These are phyloP conservation scores for Delia radicum DNA, from an alignment of 1,140 invertebrate genomes.

Conservation along the genomic window DNA sequence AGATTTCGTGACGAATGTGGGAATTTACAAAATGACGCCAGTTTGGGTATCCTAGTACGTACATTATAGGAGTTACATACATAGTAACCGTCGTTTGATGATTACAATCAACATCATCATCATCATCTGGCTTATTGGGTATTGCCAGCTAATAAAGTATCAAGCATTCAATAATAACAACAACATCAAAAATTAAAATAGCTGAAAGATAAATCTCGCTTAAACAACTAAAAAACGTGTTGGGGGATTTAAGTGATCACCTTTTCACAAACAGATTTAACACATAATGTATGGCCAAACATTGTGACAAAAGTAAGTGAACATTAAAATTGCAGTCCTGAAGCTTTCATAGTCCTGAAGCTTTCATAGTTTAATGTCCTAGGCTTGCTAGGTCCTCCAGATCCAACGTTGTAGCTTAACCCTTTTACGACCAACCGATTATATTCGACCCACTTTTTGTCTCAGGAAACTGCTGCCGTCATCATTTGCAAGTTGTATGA, in stretches of 20 bases:
- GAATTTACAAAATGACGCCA: conserved; percentile 30
- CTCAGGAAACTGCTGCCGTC: too few species aligned
- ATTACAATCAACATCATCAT: conserved; percentile 2
- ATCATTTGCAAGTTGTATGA: too few species aligned
- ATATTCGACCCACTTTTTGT: too few species aligned
- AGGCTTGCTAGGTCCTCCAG: too few species aligned
- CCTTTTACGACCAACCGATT: too few species aligned
- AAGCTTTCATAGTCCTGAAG: too few species aligned
- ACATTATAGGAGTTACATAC: neutral
- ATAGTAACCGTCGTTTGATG: neutral
- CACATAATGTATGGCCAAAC: neutral
- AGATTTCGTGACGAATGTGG: conserved; percentile 31
- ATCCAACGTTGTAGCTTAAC: too few species aligned
- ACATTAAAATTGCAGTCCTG: too few species aligned
- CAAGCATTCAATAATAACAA: neutral
- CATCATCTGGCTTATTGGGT: neutral
- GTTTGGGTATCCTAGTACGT: neutral
- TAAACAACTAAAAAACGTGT: conserved; percentile 11
- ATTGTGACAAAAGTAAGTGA: too few species aligned
- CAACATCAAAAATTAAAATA: neutral
- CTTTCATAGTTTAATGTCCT: too few species aligned
- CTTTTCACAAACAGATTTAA: neutral
- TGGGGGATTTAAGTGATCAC: conserved; percentile 4
- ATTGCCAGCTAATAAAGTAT: conserved; percentile 22
- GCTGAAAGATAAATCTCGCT: conserved; percentile 3